Conservation (phyloP, 1,140 invertebrate species). For the Psilanteris sp. region DNA sequence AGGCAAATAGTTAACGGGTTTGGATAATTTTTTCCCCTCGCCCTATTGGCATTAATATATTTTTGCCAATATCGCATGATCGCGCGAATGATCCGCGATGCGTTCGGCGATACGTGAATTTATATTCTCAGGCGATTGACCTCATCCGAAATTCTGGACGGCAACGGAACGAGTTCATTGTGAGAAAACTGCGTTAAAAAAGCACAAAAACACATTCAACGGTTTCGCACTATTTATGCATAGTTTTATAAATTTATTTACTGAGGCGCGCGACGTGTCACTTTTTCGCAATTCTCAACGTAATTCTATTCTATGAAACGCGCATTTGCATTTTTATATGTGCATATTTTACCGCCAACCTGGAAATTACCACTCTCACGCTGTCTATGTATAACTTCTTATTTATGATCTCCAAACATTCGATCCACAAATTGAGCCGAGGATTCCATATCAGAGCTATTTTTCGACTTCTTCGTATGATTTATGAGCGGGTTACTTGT, state of each 20-base stretch:
- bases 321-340: constrained; percentile 38
- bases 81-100: constrained; percentile 19
- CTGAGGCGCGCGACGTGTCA: constrained; percentile 11
- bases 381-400: constrained; percentile 19
- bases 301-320: constrained; percentile 13
- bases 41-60: too few relatives aligned
- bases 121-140: constrained; percentile 6
- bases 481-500: constrained; percentile 23
- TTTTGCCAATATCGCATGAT: too few relatives aligned
- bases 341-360: constrained; percentile 22
- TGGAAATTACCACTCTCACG: constrained; percentile 22
- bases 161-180: too few relatives aligned
- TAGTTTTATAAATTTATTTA: constrained; percentile 22
- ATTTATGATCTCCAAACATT: constrained; percentile 30
- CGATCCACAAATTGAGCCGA: constrained; percentile 14
- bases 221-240: background rate
- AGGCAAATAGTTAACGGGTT: constrained; percentile 43
- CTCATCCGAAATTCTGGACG: constrained; percentile 3
- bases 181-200: too few relatives aligned
- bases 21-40: constrained; percentile 19
- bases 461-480: constrained; percentile 17
- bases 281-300: constrained; percentile 5
- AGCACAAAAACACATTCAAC: background rate
- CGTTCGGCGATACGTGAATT: constrained; percentile 13
- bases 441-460: constrained; percentile 3